phyloP scores from a whole-genome alignment of 2,113 vertebrate genomes.

The Prionailurus viverrinus region DNA sequence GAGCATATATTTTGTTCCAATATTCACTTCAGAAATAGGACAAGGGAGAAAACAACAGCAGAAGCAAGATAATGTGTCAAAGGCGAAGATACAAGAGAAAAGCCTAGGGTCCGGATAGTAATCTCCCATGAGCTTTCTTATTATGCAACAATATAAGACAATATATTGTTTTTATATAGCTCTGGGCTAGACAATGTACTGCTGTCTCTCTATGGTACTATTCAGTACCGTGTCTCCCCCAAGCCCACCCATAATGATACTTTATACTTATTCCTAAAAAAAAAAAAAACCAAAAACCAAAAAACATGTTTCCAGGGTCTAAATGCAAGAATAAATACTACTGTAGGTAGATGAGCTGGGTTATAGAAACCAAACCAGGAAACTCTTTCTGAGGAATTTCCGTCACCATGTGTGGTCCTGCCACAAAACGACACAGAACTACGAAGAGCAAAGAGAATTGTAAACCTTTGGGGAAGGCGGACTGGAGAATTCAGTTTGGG shows the following conservation, averaged over 20 bases:
- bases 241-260: neutral
- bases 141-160: neutral
- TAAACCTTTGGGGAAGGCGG: neutral
- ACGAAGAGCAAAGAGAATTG: neutral
- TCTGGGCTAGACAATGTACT: neutral
- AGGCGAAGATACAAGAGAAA: neutral
- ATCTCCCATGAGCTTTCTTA: neutral
- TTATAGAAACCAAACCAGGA: neutral
- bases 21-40: neutral
- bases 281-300: neutral
- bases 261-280: slow-evolving; percentile 30
- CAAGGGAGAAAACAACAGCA: neutral
- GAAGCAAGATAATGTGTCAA: neutral
- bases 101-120: neutral
- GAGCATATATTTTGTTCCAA: neutral
- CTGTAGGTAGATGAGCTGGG: neutral
- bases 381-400: neutral
- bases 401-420: neutral
- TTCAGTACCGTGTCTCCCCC: neutral
- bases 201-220: neutral
- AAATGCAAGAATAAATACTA: neutral
- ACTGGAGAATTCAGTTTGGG: neutral
- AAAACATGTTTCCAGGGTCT: neutral
- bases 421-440: neutral
- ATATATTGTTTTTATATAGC: neutral